phyloP scores from a whole-genome alignment of 2,113 vertebrate genomes.

The Malaclemys terrapin region DNA sequence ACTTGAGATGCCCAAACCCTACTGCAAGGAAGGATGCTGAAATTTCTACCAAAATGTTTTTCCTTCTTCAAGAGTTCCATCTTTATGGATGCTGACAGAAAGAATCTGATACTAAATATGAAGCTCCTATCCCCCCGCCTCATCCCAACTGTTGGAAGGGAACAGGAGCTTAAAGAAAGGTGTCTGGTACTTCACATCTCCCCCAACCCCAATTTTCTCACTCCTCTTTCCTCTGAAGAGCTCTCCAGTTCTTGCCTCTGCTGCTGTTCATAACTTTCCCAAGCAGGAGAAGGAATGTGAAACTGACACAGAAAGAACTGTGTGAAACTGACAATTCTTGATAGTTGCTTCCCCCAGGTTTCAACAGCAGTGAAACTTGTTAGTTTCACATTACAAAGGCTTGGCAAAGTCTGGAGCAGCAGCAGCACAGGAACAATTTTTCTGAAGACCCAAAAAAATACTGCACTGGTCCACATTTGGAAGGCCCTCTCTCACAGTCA shows the following conservation, averaged over 20 bases:
- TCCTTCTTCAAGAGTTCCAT: background rate
- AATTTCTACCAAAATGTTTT: background rate
- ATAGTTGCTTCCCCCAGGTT: background rate
- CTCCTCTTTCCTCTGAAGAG: background rate
- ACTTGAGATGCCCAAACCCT: background rate
- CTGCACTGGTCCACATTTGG: rapidly evolving
- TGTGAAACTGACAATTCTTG: slow-evolving; percentile 33
- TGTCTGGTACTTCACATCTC: background rate
- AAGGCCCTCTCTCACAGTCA: background rate
- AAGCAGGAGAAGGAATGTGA: slow-evolving; percentile 25
- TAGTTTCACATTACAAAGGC: background rate
- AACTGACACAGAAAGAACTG: background rate
- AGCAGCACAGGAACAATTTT: background rate
- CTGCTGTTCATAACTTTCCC: background rate
- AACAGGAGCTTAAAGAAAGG: background rate
- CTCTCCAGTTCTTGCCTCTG: background rate
- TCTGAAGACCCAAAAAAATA: background rate
- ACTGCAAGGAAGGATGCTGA: background rate
- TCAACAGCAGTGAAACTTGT: background rate
- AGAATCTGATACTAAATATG: background rate
- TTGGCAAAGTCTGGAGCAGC: background rate
- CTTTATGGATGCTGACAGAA: background rate
- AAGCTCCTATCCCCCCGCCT: background rate
- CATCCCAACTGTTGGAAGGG: background rate
- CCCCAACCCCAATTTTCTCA: background rate